Evolutionary conservation across 2,888 invertebrate genomes (phyloP).

Genomic region (Agrochola macilenta): DNA sequence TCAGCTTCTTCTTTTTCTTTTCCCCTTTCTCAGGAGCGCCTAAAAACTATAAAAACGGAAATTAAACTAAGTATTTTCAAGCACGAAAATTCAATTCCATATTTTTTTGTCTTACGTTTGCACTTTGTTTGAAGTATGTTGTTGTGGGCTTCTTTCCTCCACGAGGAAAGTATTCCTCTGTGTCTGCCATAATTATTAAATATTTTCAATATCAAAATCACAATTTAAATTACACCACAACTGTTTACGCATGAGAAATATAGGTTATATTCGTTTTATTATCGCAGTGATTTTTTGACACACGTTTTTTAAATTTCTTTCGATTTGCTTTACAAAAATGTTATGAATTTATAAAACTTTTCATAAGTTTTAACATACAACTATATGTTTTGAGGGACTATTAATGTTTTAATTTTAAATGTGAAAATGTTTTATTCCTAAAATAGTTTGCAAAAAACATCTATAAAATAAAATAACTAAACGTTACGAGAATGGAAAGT

Average conservation of each 20-base stretch:
- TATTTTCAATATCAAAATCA: slow-evolving; percentile 31
- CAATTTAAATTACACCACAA: slow-evolving; percentile 38
- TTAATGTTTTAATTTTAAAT: not conserved
- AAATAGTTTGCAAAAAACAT: not conserved
- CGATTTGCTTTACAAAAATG: not conserved
- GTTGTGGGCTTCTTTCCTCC: slow-evolving; percentile 88
- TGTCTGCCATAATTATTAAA: slow-evolving; percentile 78
- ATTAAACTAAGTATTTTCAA: not conserved
- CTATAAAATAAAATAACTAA: not conserved
- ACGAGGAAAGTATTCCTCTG: slow-evolving; percentile 90
- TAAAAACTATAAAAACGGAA: slow-evolving; percentile 76
- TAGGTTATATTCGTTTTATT: slow-evolving; percentile 74
- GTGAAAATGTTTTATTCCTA: not conserved
- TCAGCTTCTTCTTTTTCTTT: slow-evolving; percentile 81
- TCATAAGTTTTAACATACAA: not conserved
- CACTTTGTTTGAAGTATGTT: slow-evolving; percentile 85
- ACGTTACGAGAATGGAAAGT: not conserved
- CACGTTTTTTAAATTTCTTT: not conserved
- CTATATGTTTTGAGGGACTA: not conserved
- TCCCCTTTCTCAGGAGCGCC: slow-evolving; percentile 84
- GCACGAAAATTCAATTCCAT: not conserved
- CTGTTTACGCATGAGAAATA: slow-evolving; percentile 70
- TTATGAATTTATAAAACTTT: no score
- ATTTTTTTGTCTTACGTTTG: slow-evolving; percentile 78
- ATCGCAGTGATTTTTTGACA: slow-evolving; percentile 37